Evolutionary conservation across 2,797 vertebrate genomes (phyloP).

Genomic region (Phaenicophaeus curvirostris): DNA sequence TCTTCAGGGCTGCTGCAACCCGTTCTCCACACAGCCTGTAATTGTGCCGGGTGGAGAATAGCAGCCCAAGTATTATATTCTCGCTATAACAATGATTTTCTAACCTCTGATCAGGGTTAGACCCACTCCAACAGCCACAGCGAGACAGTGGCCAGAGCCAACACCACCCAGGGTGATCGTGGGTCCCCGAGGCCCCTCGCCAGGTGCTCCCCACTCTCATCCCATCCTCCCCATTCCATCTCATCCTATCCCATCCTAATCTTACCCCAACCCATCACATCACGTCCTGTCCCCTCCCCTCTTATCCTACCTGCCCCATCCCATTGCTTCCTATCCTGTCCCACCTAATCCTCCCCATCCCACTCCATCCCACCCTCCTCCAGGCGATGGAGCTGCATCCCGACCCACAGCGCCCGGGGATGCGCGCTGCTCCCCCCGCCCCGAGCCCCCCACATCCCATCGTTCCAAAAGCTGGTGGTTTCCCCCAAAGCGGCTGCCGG

Average conservation of each 20-base stretch:
- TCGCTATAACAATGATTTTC: accelerated
- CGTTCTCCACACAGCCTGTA: no score
- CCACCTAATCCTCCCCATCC: no score
- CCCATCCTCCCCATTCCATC: no score
- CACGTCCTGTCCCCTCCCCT: no score
- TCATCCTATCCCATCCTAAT: no score
- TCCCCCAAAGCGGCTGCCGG: background rate
- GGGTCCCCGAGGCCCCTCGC: accelerated
- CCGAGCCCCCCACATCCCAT: accelerated
- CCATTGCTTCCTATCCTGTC: no score
- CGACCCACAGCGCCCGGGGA: accelerated
- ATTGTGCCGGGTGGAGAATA: no score
- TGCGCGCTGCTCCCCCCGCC: accelerated
- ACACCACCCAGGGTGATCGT: background rate
- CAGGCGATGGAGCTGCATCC: accelerated
- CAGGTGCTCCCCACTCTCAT: accelerated
- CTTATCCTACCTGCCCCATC: no score
- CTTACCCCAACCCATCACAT: no score
- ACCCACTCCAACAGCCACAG: accelerated
- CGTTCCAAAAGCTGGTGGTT: background rate
- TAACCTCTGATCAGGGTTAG: accelerated
- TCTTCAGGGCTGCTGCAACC: no score
- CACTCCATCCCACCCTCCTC: no score
- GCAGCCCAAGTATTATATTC: background rate
- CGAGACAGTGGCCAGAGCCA: background rate